phyloP scores from a whole-genome alignment of 2,113 vertebrate species.

The Protobothrops mucrosquamatus region DNA sequence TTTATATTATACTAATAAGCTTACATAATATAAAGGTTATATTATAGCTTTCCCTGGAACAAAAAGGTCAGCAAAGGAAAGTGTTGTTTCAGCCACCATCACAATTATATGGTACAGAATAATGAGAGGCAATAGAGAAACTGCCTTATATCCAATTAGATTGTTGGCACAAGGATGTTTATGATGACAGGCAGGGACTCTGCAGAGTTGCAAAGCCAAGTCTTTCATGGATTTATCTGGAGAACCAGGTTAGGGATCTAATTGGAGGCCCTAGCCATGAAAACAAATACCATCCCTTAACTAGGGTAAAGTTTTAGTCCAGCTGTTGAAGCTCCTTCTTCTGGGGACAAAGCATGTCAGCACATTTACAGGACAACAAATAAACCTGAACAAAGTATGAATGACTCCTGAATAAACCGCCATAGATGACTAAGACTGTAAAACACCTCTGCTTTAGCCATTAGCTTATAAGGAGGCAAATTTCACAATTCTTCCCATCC shows the following conservation, averaged over 20 bases:
- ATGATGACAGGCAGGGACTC: background rate
- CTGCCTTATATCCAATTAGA: background rate
- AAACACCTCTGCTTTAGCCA: background rate
- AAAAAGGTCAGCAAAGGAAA: background rate
- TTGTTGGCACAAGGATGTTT: background rate
- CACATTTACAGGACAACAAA: background rate
- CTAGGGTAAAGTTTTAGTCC: background rate
- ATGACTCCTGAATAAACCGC: background rate
- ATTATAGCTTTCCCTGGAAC: background rate
- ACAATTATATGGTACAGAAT: background rate
- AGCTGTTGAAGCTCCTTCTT: background rate
- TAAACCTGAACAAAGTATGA: background rate
- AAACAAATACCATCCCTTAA: background rate
- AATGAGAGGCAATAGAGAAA: background rate
- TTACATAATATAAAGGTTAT: background rate
- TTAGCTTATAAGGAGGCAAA: background rate
- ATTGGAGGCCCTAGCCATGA: background rate
- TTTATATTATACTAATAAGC: background rate
- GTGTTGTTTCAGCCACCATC: background rate
- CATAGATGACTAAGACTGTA: background rate
- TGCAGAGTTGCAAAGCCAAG: background rate
- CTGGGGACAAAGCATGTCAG: background rate
- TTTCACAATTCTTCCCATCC: background rate
- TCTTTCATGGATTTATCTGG: background rate
- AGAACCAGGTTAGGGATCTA: background rate